Base-by-base conservation (phyloP, 2,113 vertebrate species). In the Notothenia rossii region DNA sequence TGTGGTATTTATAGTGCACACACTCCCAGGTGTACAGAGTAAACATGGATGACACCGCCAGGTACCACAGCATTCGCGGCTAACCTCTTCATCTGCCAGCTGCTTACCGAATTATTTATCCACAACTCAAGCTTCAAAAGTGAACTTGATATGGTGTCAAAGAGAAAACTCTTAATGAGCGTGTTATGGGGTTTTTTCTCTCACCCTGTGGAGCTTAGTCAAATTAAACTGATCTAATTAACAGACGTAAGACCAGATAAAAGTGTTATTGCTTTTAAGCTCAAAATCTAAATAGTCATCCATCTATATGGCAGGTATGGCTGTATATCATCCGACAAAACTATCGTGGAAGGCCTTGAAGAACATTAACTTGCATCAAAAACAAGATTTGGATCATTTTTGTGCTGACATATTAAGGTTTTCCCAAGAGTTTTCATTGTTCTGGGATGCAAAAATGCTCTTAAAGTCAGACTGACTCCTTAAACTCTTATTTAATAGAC, bases 1-100 rank as follows among this genome's bases (percentile, higher is more conserved):
- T 66, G 72, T 68, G 78, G 75, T 85, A 87, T 92, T 90, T 89
- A 87, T 83, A 86, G 82, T 59, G 70, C 84, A 77, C 87, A 84
- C 88, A 79, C 72, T 88, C 84, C 81, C 78, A 79, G 79, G 88
- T 84, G 88, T 82, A 77, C 70, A 79, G 71, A 76, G 83, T 85
- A 88, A 89, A 91, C 87, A 89, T 3, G 48, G 75, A 22, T 11
- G 11, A 71, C 51, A n/a, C 55, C 12, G 73, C 78, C 87, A 84
- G 87, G 80, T 81, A 84, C 69, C 66, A 7, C 50, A 20, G 55
- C 45, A 14, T 72, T 7, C 36, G 74, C 75, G 46, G 63, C 62
- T 64, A 77, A 82, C 73, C 68, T 70, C 80, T 36, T 70, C 75
- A 59, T 86, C 77, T 49, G 70, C 77, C 84, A 76, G 81, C 79